Evolutionary conservation across 2,888 invertebrate species (phyloP).

Genomic region (Pogonocherus hispidulus): DNA sequence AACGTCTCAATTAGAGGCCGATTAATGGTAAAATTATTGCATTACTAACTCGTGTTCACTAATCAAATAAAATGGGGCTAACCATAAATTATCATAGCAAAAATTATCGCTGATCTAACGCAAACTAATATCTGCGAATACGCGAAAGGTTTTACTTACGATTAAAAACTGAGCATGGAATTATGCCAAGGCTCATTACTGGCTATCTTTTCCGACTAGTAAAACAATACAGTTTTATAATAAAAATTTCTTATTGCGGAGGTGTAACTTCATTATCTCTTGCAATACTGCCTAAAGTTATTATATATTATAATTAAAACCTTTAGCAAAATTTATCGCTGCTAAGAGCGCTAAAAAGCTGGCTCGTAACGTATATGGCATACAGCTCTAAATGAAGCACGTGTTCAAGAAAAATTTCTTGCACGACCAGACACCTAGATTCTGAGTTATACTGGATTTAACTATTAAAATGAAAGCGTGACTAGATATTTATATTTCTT

Average conservation of each 20-base stretch:
- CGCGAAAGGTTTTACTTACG: conserved; percentile 21
- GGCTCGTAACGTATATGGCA: neutral
- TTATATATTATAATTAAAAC: conserved; percentile 12
- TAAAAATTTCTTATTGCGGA: conserved; percentile 13
- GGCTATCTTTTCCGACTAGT: conserved; percentile 17
- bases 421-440: too few relatives aligned
- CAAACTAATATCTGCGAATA: conserved; percentile 34
- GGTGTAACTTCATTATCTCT: conserved; percentile 20
- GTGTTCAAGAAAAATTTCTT: neutral
- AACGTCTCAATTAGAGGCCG: conserved; percentile 40
- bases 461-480: neutral
- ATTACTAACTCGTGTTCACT: conserved; percentile 34
- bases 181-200: conserved; percentile 32
- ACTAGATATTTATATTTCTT: too few relatives aligned
- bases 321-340: neutral
- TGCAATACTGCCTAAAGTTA: conserved; percentile 23
- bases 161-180: conserved; percentile 17
- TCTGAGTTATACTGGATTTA: neutral
- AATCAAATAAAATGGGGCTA: conserved; percentile 34
- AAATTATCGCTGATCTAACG: conserved; percentile 32
- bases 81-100: conserved; percentile 41
- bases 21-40: conserved; percentile 41
- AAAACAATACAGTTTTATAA: conserved; percentile 12
- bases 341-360: neutral
- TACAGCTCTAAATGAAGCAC: neutral